phyloP scores from a whole-genome alignment of 2,888 invertebrate genomes.

The Pilophorus perplexus region DNA sequence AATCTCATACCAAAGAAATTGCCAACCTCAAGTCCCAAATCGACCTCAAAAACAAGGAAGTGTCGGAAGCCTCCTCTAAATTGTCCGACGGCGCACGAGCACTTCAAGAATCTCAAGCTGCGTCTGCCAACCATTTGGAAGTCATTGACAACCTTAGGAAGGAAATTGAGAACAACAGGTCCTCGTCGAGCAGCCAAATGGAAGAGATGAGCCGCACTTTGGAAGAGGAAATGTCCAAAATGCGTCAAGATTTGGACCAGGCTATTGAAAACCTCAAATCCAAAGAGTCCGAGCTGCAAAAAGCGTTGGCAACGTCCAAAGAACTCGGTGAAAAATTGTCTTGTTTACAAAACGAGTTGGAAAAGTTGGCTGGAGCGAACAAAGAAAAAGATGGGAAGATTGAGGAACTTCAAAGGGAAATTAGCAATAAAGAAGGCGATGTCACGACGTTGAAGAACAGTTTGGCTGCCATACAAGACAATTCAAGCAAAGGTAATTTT shows the following conservation, averaged over 20 bases:
- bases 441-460: neutral
- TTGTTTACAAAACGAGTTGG: neutral
- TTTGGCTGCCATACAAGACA: neutral
- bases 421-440: neutral
- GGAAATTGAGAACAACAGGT: constrained; percentile 47
- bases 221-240: constrained; percentile 46
- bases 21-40: constrained; percentile 1
- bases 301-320: constrained; percentile 51
- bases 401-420: neutral
- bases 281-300: constrained; percentile 59
- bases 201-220: constrained; percentile 20
- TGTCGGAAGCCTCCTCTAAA: constrained; percentile 51
- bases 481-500: neutral
- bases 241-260: constrained; percentile 49
- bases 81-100: constrained; percentile 45
- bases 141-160: constrained; percentile 31
- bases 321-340: constrained; percentile 20
- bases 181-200: constrained; percentile 20
- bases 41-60: constrained; percentile 47
- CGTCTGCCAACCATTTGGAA: neutral
- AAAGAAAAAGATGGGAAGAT: constrained; percentile 2
- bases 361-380: neutral
- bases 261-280: constrained; percentile 53
- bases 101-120: neutral
- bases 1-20: constrained; percentile 50